phyloP scores from a whole-genome alignment of 2,888 invertebrate species.

The Euproctis similis region DNA sequence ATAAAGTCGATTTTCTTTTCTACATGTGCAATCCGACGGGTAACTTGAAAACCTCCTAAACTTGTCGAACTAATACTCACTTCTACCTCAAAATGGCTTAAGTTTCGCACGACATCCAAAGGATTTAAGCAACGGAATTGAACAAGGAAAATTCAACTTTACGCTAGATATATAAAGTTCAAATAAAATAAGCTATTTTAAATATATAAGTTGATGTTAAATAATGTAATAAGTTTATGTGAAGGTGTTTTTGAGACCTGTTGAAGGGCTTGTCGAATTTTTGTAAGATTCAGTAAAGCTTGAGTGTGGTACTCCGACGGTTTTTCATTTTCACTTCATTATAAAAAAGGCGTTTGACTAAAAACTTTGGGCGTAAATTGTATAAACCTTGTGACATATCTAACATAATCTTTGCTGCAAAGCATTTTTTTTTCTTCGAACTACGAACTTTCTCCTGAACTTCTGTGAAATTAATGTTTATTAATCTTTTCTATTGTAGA shows the following conservation, averaged over 20 bases:
- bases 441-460: too few species aligned
- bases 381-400: too few species aligned
- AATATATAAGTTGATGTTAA: conserved; percentile 40
- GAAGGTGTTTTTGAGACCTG: conserved; percentile 49
- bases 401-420: too few species aligned
- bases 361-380: too few species aligned
- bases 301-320: too few species aligned
- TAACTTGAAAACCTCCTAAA: conserved; percentile 57
- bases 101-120: conserved; percentile 37
- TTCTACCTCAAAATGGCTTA: conserved; percentile 64
- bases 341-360: too few species aligned
- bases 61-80: conserved; percentile 67
- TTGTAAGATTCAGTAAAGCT: too few species aligned
- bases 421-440: too few species aligned
- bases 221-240: conserved; percentile 45
- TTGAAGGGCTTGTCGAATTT: conserved; percentile 37
- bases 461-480: too few species aligned
- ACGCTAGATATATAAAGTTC: conserved; percentile 19
- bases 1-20: conserved; percentile 21
- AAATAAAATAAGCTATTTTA: conserved; percentile 13
- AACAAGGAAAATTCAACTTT: conserved; percentile 33
- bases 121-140: conserved; percentile 27
- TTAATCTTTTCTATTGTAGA: too few species aligned
- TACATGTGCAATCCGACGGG: conserved; percentile 34
- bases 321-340: too few species aligned